phyloP scores from a whole-genome alignment of 2,113 vertebrate species.

The Corynorhinus townsendii region DNA sequence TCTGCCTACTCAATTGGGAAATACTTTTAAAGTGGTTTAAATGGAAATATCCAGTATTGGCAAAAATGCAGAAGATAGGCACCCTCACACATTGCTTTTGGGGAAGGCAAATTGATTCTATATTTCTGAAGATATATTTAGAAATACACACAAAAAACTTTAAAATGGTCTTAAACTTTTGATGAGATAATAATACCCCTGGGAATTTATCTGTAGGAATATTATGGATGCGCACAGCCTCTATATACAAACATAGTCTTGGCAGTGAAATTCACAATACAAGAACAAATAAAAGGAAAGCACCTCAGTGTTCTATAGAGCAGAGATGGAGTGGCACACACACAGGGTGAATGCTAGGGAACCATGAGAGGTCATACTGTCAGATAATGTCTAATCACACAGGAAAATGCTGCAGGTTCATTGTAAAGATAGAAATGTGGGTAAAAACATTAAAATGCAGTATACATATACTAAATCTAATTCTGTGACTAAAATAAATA shows the following conservation, averaged over 20 bases:
- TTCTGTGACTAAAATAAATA: background rate
- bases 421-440: background rate
- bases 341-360: background rate
- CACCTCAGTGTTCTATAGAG: background rate
- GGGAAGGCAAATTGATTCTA: slow-evolving; percentile 32
- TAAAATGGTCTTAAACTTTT: slow-evolving; percentile 36
- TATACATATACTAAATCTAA: background rate
- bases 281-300: background rate
- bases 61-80: background rate
- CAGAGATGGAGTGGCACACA: background rate
- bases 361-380: background rate
- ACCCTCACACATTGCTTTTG: background rate
- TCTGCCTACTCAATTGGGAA: slow-evolving; percentile 53
- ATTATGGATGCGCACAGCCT: slow-evolving; percentile 4
- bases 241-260: background rate
- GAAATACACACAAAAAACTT: slow-evolving; percentile 23
- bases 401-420: background rate
- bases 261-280: background rate
- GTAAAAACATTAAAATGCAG: background rate
- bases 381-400: background rate
- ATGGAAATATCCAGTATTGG: slow-evolving; percentile 40
- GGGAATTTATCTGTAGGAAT: slow-evolving; percentile 21
- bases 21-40: slow-evolving; percentile 57
- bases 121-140: slow-evolving; percentile 28
- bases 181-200: slow-evolving; percentile 23